Evolutionary conservation across 2,113 vertebrate genomes (phyloP), one percentile per base, ranked within the genome.

Genomic region (Theristicus caerulescens): DNA sequence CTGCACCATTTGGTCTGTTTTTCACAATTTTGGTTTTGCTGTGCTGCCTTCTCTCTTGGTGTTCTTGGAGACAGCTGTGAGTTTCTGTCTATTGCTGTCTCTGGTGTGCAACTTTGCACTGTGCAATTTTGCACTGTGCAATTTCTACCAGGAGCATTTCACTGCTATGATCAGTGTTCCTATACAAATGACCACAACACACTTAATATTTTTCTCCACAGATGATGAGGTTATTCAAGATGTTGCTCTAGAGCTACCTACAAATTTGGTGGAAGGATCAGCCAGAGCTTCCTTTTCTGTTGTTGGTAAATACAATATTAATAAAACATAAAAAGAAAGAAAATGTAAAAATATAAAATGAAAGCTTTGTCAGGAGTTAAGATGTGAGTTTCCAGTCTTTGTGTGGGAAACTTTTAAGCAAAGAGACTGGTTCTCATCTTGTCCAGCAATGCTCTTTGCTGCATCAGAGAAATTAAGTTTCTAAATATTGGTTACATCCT

Each of bases 251-350:
- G 85, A 96, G 40, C 89, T 98, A 55, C 98, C 99, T 51, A 96
- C 96, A 78, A 94, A 97, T 52, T 93, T 98, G 58, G 98, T 99
- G 67, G 92, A 97, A 57, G 98, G 98, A 79, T 99, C 99, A 80
- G 95, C 95, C 59, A 97, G 98, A 92, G 98, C 97, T 31, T 97
- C 96, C 6, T 98, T 99, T 89, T 98, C 98, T 83, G 98, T 98
- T 11, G 89, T 98, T 38, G 99, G 99, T 99, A 76, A 97, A 92
- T 94, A 74, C 13, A 24, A n/a, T 42, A 74, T 16, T 59, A 79
- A 54, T 47, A 38, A 51, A 83, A 73, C 1, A 55, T 44, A 16
- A 11, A 57, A 66, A 67, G 49, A 77, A 52, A 69, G 2, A 78
- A 64, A 88, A 83, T 40, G 6, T 32, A 7, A 82, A 80, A 46